A percentile compares a stretch with the other conserved stretches of the same genome.
These are phyloP conservation scores for Mobula hypostoma DNA, from an alignment of 2,113 vertebrate species.

Conservation along the genomic window DNA sequence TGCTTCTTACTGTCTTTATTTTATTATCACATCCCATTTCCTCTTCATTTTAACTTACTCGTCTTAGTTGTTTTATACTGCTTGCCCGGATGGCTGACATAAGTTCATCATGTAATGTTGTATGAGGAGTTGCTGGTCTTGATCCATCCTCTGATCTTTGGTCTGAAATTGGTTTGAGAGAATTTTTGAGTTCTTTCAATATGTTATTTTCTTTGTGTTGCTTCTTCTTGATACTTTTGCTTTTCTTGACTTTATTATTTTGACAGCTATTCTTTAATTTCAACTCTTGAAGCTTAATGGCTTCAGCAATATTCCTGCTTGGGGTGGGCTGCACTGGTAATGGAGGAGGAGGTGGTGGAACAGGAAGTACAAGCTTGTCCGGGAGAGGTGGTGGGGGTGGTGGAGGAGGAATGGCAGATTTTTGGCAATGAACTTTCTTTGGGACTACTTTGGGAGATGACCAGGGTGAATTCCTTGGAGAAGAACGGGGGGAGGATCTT, in stretches of 20 bases:
- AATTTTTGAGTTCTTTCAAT: slow-evolving; percentile 84
- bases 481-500: slow-evolving; percentile 70
- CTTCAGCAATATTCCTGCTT: slow-evolving; percentile 84
- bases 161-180: slow-evolving; percentile 73
- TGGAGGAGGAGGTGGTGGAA: slow-evolving; percentile 48
- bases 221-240: slow-evolving; percentile 53
- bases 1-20: neutral
- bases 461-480: slow-evolving; percentile 72
- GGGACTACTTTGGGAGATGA: slow-evolving; percentile 71
- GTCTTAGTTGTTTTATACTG: slow-evolving; percentile 64
- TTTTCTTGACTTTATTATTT: slow-evolving; percentile 73
- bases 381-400: slow-evolving; percentile 55
- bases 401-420: slow-evolving; percentile 52
- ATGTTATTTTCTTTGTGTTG: slow-evolving; percentile 61
- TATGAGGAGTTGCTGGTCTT: slow-evolving; percentile 80
- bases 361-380: slow-evolving; percentile 46
- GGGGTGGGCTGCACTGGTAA: slow-evolving; percentile 65
- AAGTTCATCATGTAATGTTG: slow-evolving; percentile 79
- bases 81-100: slow-evolving; percentile 86
- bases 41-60: slow-evolving; percentile 59
- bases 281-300: slow-evolving; percentile 80
- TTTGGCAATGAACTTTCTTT: slow-evolving; percentile 52
- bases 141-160: slow-evolving; percentile 70
- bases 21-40: neutral
- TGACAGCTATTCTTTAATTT: slow-evolving; percentile 60